phyloP scores from a whole-genome alignment of 2,888 invertebrate species.

The Phragmatobia fuliginosa region DNA sequence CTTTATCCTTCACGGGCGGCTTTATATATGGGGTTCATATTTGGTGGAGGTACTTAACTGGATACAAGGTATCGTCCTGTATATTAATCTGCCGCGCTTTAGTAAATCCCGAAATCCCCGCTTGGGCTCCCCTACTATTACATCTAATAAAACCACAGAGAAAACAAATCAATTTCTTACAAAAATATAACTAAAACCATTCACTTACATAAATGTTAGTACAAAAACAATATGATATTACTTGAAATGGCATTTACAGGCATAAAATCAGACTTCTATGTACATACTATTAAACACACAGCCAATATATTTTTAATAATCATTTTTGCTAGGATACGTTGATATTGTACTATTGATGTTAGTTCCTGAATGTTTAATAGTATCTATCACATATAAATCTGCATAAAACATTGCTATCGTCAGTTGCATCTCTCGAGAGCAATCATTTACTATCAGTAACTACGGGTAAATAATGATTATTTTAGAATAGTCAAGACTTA shows the following conservation, averaged over 20 bases:
- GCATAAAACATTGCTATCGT: not conserved
- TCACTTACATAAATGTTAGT: constrained; percentile 46
- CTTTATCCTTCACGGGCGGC: too few species aligned
- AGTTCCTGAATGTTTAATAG: not conserved
- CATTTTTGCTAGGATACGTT: constrained; percentile 1
- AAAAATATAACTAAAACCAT: constrained; percentile 46
- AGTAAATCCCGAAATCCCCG: too few species aligned
- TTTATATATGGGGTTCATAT: too few species aligned
- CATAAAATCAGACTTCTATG: constrained; percentile 27
- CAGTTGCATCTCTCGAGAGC: not conserved
- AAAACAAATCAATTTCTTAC: constrained; percentile 48
- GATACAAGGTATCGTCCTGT: too few species aligned
- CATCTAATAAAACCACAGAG: constrained; percentile 40
- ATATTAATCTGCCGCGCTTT: too few species aligned
- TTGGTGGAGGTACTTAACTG: too few species aligned
- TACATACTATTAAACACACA: constrained; percentile 12
- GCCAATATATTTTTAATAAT: not conserved
- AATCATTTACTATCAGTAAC: not conserved
- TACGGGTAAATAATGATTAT: not conserved
- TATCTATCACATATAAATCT: not conserved
- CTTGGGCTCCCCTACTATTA: too few species aligned
- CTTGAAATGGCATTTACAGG: constrained; percentile 45
- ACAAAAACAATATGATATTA: constrained; percentile 39
- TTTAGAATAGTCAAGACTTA: constrained; percentile 1
- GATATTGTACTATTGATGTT: constrained; percentile 10